These are phyloP conservation scores for Herminia tarsipennalis DNA, from an alignment of 2,888 invertebrate genomes.

Conservation along the genomic window DNA sequence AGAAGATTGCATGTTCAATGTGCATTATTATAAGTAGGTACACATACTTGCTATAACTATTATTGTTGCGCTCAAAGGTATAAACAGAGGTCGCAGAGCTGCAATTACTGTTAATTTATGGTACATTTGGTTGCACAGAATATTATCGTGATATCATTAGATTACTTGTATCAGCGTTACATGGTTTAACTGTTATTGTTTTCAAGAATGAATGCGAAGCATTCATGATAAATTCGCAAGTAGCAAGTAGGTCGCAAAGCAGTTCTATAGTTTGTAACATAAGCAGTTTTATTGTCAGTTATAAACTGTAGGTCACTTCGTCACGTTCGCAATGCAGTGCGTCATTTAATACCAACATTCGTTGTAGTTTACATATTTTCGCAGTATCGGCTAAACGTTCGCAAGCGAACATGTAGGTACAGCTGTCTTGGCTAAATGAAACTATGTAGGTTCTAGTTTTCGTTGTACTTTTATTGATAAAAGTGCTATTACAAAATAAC, in stretches of 20 bases:
- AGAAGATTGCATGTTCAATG: background rate
- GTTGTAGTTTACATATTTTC: conserved; percentile 8
- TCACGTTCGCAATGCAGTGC: conserved; percentile 42
- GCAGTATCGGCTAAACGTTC: conserved; percentile 17
- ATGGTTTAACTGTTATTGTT: background rate
- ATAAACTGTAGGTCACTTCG: conserved; percentile 25
- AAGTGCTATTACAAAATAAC: conserved; percentile 40
- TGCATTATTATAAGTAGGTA: no score
- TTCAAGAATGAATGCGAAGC: background rate
- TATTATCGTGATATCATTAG: background rate
- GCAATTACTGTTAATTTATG: conserved; percentile 11
- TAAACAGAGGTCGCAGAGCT: conserved; percentile 3
- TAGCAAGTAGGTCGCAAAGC: conserved; percentile 26
- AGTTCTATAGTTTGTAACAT: conserved; percentile 16
- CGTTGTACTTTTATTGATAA: conserved; percentile 47
- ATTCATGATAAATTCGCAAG: conserved; percentile 11
- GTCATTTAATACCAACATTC: conserved; percentile 24
- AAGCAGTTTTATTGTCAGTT: conserved; percentile 28
- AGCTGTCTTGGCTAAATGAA: conserved; percentile 26
- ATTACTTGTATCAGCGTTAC: background rate
- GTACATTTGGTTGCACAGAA: background rate
- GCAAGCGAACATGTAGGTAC: conserved; percentile 11
- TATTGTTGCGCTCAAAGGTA: background rate
- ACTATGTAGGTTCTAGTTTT: conserved; percentile 20
- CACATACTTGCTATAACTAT: no score